Conservation (phyloP, 1,140 invertebrate genomes). For the Drosophila sp. region DNA sequence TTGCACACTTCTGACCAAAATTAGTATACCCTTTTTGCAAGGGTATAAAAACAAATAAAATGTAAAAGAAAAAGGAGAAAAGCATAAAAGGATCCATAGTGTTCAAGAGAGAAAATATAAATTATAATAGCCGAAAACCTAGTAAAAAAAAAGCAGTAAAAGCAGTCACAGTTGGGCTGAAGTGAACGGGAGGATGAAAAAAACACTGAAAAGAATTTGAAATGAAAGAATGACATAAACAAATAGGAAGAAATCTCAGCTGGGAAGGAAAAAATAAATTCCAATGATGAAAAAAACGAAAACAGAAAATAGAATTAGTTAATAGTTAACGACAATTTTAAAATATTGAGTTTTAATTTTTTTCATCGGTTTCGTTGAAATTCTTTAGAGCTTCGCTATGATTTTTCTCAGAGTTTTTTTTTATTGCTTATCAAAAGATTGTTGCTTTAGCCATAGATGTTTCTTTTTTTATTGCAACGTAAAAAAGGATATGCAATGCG, state of each 20-base stretch:
- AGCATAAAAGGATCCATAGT: too few species aligned
- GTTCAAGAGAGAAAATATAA: too few species aligned
- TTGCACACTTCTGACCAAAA: too few species aligned
- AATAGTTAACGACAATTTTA: background rate
- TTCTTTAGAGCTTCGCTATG: background rate
- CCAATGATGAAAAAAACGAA: background rate
- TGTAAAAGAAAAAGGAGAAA: too few species aligned
- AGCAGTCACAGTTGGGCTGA: too few species aligned
- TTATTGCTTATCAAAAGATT: background rate
- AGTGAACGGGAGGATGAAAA: too few species aligned
- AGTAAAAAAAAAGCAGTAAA: too few species aligned
- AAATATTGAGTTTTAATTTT: background rate
- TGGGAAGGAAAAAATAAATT: background rate
- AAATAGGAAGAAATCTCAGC: background rate
- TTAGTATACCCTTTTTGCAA: too few species aligned
- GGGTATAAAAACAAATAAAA: too few species aligned
- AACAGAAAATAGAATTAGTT: background rate
- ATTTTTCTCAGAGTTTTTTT: background rate
- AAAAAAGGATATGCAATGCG: conserved; percentile 6
- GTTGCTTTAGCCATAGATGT: background rate
- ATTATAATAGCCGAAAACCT: too few species aligned
- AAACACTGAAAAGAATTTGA: too few species aligned
- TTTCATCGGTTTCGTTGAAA: background rate
- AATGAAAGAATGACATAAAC: background rate
- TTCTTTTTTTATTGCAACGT: background rate